Base-by-base conservation (phyloP, 2,888 invertebrate genomes). In the Salpingus planirostris region DNA sequence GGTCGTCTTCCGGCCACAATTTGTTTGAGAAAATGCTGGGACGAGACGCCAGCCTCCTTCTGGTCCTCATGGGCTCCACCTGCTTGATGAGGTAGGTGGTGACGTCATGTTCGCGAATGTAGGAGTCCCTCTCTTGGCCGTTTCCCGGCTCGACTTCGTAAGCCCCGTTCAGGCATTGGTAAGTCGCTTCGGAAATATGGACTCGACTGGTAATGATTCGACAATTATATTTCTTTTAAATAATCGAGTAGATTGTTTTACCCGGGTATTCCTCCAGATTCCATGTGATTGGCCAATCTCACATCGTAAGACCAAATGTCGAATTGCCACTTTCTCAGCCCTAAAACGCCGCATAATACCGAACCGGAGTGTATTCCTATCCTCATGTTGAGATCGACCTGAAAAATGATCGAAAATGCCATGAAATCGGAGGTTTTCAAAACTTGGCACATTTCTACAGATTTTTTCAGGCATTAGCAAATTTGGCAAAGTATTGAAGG, bases 321-420 rank as follows among this genome's bases (percentile, higher is more conserved):
- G 62, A 90, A 91, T 67, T 90, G 90, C 91, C 90, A 90, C 65
- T 90, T 91, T 44, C 89, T 74, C 29, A 86, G 73, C 2, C 91
- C 96, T 38, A 97, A 70, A 12, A 97, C 96, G 1, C 97, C 96
- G 59, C 96, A 96, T 51, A 96, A 78, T 32, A 93, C 95, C 3
- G 88, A 84, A 10, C 96, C 96, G 43, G 90, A 90, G 69, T 97
- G 96, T 41, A 97, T 91, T 30, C 97, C 97, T 50, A 97, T 96
- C 46, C 97, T 75, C 97, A 97, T 97, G 66, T 96, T 88, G 46
- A 95, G 69, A 61, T 93, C 89, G 47, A 91, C 91, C 80, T 89
- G 67, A 12, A 62, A 59, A n/a, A n/a, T n/a, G n/a, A n/a, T n/a
- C n/a, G n/a, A n/a, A n/a, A n/a, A n/a, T n/a, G n/a, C n/a, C n/a